Base-by-base conservation (phyloP, 2,113 vertebrate genomes). In the Edolisoma coerulescens region DNA sequence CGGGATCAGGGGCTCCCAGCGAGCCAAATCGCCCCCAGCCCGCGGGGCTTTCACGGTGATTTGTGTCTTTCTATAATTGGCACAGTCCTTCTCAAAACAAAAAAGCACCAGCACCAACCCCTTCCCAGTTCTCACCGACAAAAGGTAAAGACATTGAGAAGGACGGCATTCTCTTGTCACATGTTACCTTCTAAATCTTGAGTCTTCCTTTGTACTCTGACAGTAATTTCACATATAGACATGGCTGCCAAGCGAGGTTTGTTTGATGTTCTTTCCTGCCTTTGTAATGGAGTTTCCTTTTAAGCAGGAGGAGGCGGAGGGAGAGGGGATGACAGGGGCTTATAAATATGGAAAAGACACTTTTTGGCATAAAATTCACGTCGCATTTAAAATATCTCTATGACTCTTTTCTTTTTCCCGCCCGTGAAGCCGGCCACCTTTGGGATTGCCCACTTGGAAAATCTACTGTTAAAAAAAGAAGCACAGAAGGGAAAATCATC, bases 231-330 rank as follows among this genome's bases (percentile, higher is more conserved):
- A 89, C 97, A 96, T 91, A 63, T 87, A 94, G 94, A 90, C 57
- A 96, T 74, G 93, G 94, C 97, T 96, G 98, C 98, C 97, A 97
- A 97, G 97, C 75, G 22, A 73, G 41, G 93, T 49, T 84, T 82
- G 96, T 98, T 98, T 98, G 98, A 98, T 97, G 98, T 98, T 87
- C 97, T 97, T 98, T 98, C 98, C 98, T 98, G 98, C 97, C 98
- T 98, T 98, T 98, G 98, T 98, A 93, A 96, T 95, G 95, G 87
- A 87, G 93, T 93, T 98, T 98, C 98, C 98, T 96, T 97, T 95
- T 64, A 97, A 95, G 94, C 91, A 93, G 94, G 95, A 50, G 53
- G 82, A 96, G 96, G 87, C 47, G 80, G 88, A 94, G 94, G 95
- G 96, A 96, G 84, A 94, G 77, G 78, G 88, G 93, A 90, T 96